These are phyloP conservation scores for Eonycteris spelaea DNA, from an alignment of 2,113 vertebrate genomes.

Conservation along the genomic window DNA sequence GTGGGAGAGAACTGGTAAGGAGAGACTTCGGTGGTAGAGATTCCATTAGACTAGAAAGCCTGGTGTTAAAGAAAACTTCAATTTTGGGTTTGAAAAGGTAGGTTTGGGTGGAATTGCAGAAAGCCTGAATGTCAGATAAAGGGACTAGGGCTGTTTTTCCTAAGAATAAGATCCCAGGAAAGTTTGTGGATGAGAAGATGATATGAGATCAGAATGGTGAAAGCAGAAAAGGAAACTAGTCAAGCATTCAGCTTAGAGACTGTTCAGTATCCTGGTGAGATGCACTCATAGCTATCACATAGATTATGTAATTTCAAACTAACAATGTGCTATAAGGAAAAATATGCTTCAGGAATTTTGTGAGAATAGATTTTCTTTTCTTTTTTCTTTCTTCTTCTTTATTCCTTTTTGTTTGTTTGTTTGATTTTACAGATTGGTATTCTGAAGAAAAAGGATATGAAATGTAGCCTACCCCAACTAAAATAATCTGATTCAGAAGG, in stretches of 20 bases:
- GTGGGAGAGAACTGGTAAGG: not conserved
- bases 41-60: not conserved
- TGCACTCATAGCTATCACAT: not conserved
- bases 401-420: not conserved
- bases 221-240: not conserved
- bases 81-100: not conserved
- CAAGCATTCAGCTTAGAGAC: not conserved
- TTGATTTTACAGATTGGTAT: not conserved
- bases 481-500: not conserved
- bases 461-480: not conserved
- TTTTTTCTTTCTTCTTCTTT: not conserved
- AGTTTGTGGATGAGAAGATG: not conserved
- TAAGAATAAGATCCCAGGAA: not conserved
- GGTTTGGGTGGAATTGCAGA: not conserved
- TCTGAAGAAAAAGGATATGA: not conserved
- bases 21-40: not conserved
- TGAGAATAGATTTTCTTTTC: not conserved
- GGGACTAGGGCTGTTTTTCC: not conserved
- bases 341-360: not conserved
- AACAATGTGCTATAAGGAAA: not conserved
- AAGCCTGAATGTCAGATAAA: not conserved
- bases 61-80: not conserved
- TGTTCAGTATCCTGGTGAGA: not conserved
- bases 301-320: not conserved
- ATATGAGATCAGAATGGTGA: not conserved